phyloP scores from a whole-genome alignment of 2,888 invertebrate species.

The Ophion obscuratus region DNA sequence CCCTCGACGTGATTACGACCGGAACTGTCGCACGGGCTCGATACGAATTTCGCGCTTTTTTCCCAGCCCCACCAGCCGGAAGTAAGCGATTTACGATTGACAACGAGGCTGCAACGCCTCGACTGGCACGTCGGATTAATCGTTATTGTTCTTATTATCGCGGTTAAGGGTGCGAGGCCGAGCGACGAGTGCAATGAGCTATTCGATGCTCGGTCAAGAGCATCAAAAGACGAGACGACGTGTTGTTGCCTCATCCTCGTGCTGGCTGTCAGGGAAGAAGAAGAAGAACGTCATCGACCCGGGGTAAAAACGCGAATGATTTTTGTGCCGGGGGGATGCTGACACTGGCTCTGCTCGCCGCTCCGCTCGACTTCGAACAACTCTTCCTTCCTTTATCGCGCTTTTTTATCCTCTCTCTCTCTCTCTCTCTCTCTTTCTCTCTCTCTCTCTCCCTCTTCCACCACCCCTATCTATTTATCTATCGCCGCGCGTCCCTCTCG shows the following conservation, averaged over 20 bases:
- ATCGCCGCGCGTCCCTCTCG: conserved; percentile 14
- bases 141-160: conserved; percentile 9
- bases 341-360: conserved; percentile 40
- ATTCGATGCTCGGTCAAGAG: conserved; percentile 61
- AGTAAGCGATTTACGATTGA: conserved; percentile 58
- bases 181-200: background rate
- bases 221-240: conserved; percentile 60
- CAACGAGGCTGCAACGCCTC: conserved; percentile 38
- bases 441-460: conserved; percentile 11
- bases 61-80: conserved; percentile 59
- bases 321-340: conserved; percentile 52
- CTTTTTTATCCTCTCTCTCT: conserved; percentile 33
- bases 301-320: conserved; percentile 54
- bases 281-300: conserved; percentile 68
- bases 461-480: conserved; percentile 17
- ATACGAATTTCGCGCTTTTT: conserved; percentile 3
- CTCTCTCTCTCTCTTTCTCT: conserved; percentile 9
- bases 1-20: background rate
- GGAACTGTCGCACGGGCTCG: background rate
- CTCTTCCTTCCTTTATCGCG: conserved; percentile 59
- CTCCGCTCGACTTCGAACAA: conserved; percentile 45
- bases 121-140: conserved; percentile 12
- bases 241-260: conserved; percentile 65
- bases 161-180: conserved; percentile 10
- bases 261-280: conserved; percentile 65